Base-by-base conservation (phyloP, 2,888 invertebrate species). In the Lobophora halterata region DNA sequence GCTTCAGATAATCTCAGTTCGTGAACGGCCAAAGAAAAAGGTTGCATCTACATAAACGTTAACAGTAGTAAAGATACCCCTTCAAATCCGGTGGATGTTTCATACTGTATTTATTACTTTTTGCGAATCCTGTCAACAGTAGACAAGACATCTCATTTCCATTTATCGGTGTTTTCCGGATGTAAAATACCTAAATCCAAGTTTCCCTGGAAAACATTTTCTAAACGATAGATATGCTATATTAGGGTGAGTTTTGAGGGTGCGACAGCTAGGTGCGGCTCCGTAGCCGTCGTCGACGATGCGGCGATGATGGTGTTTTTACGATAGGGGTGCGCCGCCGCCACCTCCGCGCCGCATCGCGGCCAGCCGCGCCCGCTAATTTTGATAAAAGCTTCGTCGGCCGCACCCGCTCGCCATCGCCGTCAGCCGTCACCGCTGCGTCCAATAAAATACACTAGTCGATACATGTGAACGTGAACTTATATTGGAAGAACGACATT, bases 351-450 rank as follows among this genome's bases (percentile, higher is more conserved):
- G 16, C 18, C 72, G 61, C 58, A 53, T 59, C 61, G 65, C 71
- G 76, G 82, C n/a, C n/a, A n/a, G n/a, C 75, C 78, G 79, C 79
- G 79, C 76, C 75, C 66, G 77, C 82, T 82, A 82, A 87, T 87
- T 87, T 86, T 73, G 85, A 82, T 87, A 86, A 87, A 87, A 87
- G 87, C 87, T 66, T 79, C 78, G 74, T 66, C 76, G 78, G 76
- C 80, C 86, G 76, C 85, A 60, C 86, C 85, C 75, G 61, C 54
- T 35, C 55, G 50, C 45, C 53, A 58, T 56, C 52, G 27, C 45
- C 32, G 28, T 56, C 60, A 51, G 58, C 62, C 61, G 58, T 66
- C 72, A 65, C 69, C 69, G 55, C 64, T 62, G 61, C 58, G 55
- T 64, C 71, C 72, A 68, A 73, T 74, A 76, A 73, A 33, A 43